These are phyloP conservation scores for Rafetus swinhoei DNA, from an alignment of 2,113 vertebrate genomes.

Conservation along the genomic window DNA sequence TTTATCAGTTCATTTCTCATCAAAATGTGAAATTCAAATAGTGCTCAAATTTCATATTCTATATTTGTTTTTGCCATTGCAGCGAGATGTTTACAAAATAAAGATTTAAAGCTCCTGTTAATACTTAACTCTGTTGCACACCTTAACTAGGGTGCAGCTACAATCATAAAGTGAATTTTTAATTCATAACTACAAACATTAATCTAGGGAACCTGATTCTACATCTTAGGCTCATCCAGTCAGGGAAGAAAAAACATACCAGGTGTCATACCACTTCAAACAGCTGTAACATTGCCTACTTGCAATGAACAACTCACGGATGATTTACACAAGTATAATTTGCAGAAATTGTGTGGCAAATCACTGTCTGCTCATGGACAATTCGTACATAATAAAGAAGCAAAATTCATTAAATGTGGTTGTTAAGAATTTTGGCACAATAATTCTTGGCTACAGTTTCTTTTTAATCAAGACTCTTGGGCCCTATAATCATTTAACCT, in stretches of 20 bases:
- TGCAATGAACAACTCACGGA: not conserved
- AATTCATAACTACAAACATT: not conserved
- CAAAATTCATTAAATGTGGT: not conserved
- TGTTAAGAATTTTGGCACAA: not conserved
- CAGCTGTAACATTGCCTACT: accelerated
- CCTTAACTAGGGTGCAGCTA: not conserved
- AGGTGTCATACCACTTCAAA: not conserved
- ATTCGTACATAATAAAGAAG: not conserved
- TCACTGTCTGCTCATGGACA: not conserved
- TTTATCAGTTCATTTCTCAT: not conserved
- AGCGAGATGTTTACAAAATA: not conserved
- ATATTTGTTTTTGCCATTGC: not conserved
- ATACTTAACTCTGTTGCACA: not conserved
- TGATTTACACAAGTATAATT: not conserved
- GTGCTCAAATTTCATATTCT: not conserved
- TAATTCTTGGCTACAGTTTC: not conserved
- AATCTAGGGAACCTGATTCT: not conserved
- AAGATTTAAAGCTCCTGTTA: not conserved
- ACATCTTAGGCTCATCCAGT: not conserved
- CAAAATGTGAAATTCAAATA: not conserved
- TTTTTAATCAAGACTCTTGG: no score
- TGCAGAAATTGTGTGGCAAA: not conserved
- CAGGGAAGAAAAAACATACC: not conserved
- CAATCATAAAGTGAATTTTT: not conserved
- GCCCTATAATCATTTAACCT: not conserved